phyloP scores from a whole-genome alignment of 2,797 vertebrate genomes.

The Ptychobarbus kaznakovi region DNA sequence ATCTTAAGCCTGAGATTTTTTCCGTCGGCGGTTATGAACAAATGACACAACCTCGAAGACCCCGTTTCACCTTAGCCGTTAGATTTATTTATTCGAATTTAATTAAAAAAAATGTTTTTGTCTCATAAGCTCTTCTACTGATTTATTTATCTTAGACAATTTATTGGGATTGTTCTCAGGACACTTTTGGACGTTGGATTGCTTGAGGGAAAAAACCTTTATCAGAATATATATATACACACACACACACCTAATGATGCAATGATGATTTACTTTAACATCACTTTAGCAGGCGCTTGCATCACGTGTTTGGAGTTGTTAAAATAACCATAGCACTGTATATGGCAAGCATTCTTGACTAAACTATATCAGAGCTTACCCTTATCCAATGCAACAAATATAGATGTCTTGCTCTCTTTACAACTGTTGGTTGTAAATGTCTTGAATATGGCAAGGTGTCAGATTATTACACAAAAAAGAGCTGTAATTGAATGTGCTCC shows the following conservation, averaged over 20 bases:
- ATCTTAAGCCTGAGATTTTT: constrained; percentile 57
- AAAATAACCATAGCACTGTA: constrained; percentile 37
- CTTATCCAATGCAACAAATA: constrained; percentile 38
- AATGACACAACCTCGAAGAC: neutral
- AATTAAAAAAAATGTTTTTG: no score
- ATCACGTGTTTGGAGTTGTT: constrained; percentile 24
- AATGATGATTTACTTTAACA: neutral
- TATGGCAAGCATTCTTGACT: constrained; percentile 47
- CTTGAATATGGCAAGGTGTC: neutral
- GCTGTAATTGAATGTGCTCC: neutral
- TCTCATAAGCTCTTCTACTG: neutral
- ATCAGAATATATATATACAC: no score
- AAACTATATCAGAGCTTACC: constrained; percentile 36
- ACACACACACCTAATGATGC: neutral
- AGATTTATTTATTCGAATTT: no score
- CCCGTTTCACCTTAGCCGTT: neutral
- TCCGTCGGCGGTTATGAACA: constrained; percentile 36
- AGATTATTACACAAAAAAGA: neutral
- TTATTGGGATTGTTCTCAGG: neutral
- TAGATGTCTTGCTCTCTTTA: constrained; percentile 16
- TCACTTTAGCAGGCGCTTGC: neutral
- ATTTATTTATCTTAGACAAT: neutral
- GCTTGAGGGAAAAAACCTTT: neutral
- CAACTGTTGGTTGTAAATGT: constrained; percentile 15
- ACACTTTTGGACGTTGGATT: neutral